Evolutionary conservation across 2,113 vertebrate genomes (phyloP).

Genomic region (Danionella cerebrum): DNA sequence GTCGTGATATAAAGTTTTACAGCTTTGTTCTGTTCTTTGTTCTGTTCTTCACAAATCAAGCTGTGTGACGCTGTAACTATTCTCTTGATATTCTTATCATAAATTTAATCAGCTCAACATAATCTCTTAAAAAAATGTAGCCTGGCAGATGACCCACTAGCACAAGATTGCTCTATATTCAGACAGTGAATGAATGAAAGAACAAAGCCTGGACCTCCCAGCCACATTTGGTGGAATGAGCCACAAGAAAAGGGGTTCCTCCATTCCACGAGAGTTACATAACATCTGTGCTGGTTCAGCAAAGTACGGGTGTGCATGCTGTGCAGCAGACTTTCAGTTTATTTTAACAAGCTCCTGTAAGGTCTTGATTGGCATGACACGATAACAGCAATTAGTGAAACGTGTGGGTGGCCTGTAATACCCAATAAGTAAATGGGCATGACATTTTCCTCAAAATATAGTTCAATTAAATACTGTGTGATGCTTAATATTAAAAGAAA

Average conservation of each 20-base stretch:
- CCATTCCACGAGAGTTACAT: constrained; percentile 9
- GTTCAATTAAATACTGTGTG: no score
- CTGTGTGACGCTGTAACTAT: not conserved
- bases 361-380: constrained; percentile 27
- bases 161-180: constrained; percentile 1
- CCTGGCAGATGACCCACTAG: constrained; percentile 25
- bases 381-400: constrained; percentile 30
- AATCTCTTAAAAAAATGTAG: constrained; percentile 40
- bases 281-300: constrained; percentile 35
- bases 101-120: constrained; percentile 20
- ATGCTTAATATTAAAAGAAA: not conserved
- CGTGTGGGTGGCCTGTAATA: constrained; percentile 40
- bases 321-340: constrained; percentile 7
- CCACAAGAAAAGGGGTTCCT: not conserved
- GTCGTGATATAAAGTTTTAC: not conserved
- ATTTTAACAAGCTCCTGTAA: not conserved
- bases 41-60: not conserved
- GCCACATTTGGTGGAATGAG: not conserved
- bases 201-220: not conserved
- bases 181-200: not conserved
- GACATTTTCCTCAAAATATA: not conserved
- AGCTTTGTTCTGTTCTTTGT: no score
- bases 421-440: not conserved
- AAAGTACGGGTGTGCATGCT: no score
- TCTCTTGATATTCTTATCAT: not conserved